Percentiles rank a stretch among this genome's conserved stretches.
phyloP scores from a whole-genome alignment of 2,888 invertebrate species.

The Drosophila melanosoma region DNA sequence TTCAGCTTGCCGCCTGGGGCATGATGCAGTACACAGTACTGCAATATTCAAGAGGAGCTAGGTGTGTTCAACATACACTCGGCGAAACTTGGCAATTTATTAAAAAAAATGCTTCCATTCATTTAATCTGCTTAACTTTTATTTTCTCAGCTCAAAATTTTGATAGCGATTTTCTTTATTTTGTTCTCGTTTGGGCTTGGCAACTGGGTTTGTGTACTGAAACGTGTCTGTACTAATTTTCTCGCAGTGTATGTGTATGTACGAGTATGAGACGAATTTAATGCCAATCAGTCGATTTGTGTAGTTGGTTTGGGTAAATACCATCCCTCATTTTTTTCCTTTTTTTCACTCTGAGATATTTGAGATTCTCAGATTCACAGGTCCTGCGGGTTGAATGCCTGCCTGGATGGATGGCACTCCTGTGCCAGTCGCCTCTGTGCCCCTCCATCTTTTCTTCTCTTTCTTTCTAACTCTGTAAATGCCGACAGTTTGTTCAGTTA shows the following conservation, averaged over 20 bases:
- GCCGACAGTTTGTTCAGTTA: constrained; percentile 30
- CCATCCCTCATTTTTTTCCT: neutral
- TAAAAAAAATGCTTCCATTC: neutral
- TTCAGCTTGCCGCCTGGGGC: constrained; percentile 45
- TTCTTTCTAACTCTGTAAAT: constrained; percentile 11
- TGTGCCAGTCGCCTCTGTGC: constrained; percentile 18
- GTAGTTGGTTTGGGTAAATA: constrained; percentile 1
- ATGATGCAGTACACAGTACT: constrained; percentile 57
- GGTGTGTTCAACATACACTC: neutral
- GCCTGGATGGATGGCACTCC: constrained; percentile 33
- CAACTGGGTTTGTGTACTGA: neutral
- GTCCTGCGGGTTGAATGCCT: neutral
- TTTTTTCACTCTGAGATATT: neutral
- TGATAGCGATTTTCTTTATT: neutral
- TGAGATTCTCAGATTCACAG: constrained; percentile 5
- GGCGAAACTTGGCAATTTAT: neutral
- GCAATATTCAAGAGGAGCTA: neutral
- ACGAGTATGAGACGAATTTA: neutral
- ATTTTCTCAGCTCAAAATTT: neutral
- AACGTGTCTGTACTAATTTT: neutral
- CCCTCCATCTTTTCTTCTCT: neutral
- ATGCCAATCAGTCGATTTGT: constrained; percentile 41
- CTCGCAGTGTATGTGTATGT: neutral
- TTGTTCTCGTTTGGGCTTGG: neutral
- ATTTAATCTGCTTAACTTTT: neutral